Conservation (phyloP, 1,140 invertebrate species). For the Eubasilissa regina region DNA sequence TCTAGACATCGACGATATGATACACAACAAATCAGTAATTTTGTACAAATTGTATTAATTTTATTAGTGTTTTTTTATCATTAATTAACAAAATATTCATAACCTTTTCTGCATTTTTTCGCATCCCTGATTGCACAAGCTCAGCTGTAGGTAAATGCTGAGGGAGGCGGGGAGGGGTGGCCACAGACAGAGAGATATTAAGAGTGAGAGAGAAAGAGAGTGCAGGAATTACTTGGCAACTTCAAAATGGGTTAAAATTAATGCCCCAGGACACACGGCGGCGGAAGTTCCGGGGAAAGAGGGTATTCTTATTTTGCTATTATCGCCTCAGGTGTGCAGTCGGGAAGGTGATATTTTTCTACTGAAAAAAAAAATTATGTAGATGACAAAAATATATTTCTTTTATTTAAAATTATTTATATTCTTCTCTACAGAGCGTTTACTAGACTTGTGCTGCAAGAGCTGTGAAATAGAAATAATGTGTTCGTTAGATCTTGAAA, state of each 20-base stretch:
- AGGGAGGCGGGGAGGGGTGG: background rate
- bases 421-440: no score
- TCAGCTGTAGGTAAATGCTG: slow-evolving; percentile 11
- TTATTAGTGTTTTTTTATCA: no score
- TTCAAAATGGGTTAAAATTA: slow-evolving; percentile 62
- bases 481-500: no score
- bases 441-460: no score
- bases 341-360: background rate
- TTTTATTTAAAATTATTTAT: no score
- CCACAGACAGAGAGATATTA: slow-evolving; percentile 14
- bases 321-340: slow-evolving; percentile 55
- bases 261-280: slow-evolving; percentile 59
- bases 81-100: no score
- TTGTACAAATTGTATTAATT: no score
- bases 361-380: background rate
- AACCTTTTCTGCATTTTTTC: background rate
- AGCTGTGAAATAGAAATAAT: no score
- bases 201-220: slow-evolving; percentile 32
- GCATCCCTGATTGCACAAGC: slow-evolving; percentile 21
- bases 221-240: slow-evolving; percentile 61
- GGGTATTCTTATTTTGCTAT: slow-evolving; percentile 61
- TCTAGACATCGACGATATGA: no score
- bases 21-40: no score
- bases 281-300: slow-evolving; percentile 53
- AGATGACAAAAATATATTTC: no score